Base-by-base conservation (phyloP, 2,113 vertebrate genomes). In the Apteryx mantelli region DNA sequence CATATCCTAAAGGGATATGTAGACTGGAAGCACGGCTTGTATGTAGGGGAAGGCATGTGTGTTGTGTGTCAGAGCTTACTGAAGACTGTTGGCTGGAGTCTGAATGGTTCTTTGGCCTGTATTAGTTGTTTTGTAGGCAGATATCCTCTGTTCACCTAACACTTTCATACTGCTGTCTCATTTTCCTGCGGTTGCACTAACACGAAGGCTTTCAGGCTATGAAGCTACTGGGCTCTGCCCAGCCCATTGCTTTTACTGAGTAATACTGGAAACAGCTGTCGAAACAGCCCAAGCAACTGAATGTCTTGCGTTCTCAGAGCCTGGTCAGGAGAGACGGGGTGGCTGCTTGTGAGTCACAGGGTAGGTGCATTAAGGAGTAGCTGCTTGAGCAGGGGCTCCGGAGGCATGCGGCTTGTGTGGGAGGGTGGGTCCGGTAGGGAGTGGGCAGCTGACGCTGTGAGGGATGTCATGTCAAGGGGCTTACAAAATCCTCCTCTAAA, bases 11-110 rank as follows among this genome's bases (percentile, higher is more conserved):
- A 75, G 77, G 44, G 38, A 71, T 40, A 40, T 38, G n/a, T 60
- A 42, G 64, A 56, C 34, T 15, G 82, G 53, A 80, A 68, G 56
- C 26, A 64, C 15, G 13, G 10, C 36, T 78, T 1, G 1, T 25
- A 40, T 0, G 0, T 44, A 83, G 70, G 13, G 18, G 9, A 21
- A 71, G 38, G 25, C 38, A 18, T 3, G 9, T n/a, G 6, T 58
- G 34, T 68, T 46, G 8, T 21, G 25, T 80, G 25, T 82, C 53
- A 56, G 82, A 82, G 18, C 40, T 69, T 88, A 6, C 2, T 52
- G 79, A 61, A 73, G 42, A 28, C 65, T 90, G 61, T 65, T 53
- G 2, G 7, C 17, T 48, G 69, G 7, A 34, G 42, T 38, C 53
- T 68, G 30, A 42, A 24, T 11, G 21, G 26, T 74, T 73, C 82